Percentiles rank a stretch among this genome's conserved stretches.
phyloP scores from a whole-genome alignment of 2,797 vertebrate species.

The Gymnothorax reevesii region DNA sequence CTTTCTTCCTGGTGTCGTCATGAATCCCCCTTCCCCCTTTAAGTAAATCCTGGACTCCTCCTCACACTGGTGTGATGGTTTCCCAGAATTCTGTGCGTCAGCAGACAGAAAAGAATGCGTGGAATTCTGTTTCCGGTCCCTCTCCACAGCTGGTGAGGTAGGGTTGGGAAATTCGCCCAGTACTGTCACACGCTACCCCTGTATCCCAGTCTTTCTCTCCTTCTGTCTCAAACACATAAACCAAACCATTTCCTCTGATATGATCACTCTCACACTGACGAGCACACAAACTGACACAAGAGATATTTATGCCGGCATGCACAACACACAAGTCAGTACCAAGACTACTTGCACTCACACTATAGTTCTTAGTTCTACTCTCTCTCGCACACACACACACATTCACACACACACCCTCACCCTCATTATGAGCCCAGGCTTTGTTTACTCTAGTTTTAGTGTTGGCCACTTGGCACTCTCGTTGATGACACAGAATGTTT shows the following conservation, averaged over 20 bases:
- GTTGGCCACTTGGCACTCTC: background rate
- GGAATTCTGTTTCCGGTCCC: slow-evolving; percentile 59
- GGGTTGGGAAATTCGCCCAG: background rate
- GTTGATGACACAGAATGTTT: background rate
- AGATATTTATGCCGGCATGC: background rate
- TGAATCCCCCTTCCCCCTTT: background rate
- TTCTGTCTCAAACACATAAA: background rate
- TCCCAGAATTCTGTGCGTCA: slow-evolving; percentile 50
- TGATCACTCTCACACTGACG: background rate
- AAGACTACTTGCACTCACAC: background rate
- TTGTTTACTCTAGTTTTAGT: slow-evolving; percentile 13
- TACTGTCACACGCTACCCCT: background rate
- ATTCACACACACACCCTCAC: background rate
- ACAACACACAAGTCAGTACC: background rate
- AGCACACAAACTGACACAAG: slow-evolving; percentile 6
- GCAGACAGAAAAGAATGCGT: slow-evolving; percentile 67
- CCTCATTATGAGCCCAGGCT: background rate
- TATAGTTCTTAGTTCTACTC: too few relatives aligned
- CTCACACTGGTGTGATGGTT: background rate
- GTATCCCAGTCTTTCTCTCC: background rate
- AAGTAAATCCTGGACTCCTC: background rate
- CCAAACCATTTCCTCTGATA: background rate
- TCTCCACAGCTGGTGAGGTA: slow-evolving; percentile 27
- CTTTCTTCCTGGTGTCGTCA: background rate
- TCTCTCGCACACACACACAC: background rate